Base-by-base conservation (phyloP, 1,140 invertebrate genomes). In the Berghia stephanieae region DNA sequence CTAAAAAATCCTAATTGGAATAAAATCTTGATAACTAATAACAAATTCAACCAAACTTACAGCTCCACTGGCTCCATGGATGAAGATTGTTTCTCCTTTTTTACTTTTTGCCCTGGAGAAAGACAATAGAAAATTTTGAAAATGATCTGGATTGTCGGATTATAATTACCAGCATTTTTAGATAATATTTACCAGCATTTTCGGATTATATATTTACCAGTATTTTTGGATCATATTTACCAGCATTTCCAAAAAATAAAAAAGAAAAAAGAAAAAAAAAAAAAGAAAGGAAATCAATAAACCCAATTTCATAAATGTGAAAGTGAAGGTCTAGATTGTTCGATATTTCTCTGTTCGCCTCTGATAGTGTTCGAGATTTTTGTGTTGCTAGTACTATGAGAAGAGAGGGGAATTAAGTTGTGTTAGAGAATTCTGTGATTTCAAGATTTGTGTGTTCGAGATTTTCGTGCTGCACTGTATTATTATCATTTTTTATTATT, bases 21-120 rank as follows among this genome's bases (percentile, higher is more conserved):
- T 63, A 69, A 13, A 5, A 36, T 40, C 27, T 69, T 18, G 18
- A 18, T 27, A 31, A 69, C 16, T 46, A 18, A 49, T 72, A n/a
- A 46, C 24, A 2, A 27, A 34, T 10, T 52, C 8, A 52, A 52
- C 42, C 3, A 44, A 31, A 85, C 85, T 82, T 79, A 93, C 92
- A 21, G 89, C 91, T 46, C 93, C 93, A 86, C 91, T 92, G 16
- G 92, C 92, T 67, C 93, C 93, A 85, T 93, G 93, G 57, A 93
- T 86, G 2, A 93, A 83, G 21, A 93, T 86, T 36, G 83, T 89
- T 75, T 93, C 90, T 3, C 90, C 90, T 60, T 88, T 73, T 78
- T 88, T 87, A 16, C 89, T 87, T 42, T 87, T 80, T 18, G 86
- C 90, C 83, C 91, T 92, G 75, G 27, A 80, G 34, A 21, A 49